Percentiles rank a stretch among this genome's conserved stretches.
Evolutionary conservation across 1,140 invertebrate species (phyloP).

Genomic region (Rhagoletis zephyria): DNA sequence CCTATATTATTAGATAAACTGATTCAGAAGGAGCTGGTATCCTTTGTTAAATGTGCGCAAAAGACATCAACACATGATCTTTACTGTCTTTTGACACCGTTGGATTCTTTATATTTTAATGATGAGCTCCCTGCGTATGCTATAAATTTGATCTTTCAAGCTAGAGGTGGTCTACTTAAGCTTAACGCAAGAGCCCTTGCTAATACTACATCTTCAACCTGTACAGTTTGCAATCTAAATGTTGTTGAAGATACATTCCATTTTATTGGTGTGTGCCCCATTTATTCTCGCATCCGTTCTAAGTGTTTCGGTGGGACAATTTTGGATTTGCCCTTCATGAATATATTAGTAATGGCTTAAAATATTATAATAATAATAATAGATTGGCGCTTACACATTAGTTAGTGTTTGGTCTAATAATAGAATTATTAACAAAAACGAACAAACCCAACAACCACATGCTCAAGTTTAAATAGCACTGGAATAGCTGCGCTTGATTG

Average conservation of each 20-base stretch:
- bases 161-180: background rate
- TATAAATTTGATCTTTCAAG: background rate
- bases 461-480: too few species aligned
- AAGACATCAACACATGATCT: background rate
- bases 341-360: too few species aligned
- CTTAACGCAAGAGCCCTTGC: background rate
- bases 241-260: background rate
- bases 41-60: background rate
- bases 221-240: slow-evolving; percentile 19
- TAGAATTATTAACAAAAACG: too few species aligned
- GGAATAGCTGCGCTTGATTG: too few species aligned
- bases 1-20: background rate
- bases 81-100: background rate
- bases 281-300: background rate
- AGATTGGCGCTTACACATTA: too few species aligned
- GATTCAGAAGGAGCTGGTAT: background rate
- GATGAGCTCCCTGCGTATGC: background rate
- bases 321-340: too few species aligned
- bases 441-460: too few species aligned
- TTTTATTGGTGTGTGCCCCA: slow-evolving; percentile 9
- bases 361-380: too few species aligned
- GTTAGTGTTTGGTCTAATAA: too few species aligned
- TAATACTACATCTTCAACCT: background rate
- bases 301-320: too few species aligned
- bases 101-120: background rate